Conservation (phyloP, 2,113 vertebrate genomes). For the Vicugna pacos region DNA sequence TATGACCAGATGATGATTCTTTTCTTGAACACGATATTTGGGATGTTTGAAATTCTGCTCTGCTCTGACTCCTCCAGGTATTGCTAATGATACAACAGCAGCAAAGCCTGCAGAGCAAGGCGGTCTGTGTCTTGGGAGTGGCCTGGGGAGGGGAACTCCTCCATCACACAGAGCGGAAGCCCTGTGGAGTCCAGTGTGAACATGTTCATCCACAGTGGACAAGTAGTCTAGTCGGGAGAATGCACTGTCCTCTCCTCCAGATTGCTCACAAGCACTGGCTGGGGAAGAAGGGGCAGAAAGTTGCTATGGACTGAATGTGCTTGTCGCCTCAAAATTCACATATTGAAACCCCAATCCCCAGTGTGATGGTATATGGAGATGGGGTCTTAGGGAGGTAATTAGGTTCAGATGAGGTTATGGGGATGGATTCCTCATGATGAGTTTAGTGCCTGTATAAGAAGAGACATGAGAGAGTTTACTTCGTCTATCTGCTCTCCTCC, state of each 20-base stretch:
- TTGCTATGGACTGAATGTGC: not conserved
- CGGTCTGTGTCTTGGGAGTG: not conserved
- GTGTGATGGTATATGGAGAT: not conserved
- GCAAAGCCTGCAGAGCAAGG: not conserved
- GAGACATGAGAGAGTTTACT: not conserved
- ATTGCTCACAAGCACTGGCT: not conserved
- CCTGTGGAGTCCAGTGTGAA: not conserved
- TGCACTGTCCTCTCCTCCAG: not conserved
- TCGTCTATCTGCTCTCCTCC: not conserved
- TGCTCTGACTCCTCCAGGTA: not conserved
- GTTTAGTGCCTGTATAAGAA: not conserved
- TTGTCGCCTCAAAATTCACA: not conserved
- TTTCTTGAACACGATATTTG: not conserved
- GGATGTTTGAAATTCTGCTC: not conserved
- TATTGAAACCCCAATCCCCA: not conserved
- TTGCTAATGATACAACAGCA: not conserved
- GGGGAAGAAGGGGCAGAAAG: not conserved
- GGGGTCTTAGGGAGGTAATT: not conserved
- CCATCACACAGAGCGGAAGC: not conserved
- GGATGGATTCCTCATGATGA: not conserved
- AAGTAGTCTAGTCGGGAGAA: not conserved
- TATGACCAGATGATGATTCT: not conserved
- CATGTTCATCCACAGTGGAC: not conserved
- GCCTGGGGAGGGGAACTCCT: not conserved
- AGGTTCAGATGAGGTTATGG: not conserved